Base-by-base conservation (phyloP, 2,888 invertebrate species). In the Drosophila aldrichi region DNA sequence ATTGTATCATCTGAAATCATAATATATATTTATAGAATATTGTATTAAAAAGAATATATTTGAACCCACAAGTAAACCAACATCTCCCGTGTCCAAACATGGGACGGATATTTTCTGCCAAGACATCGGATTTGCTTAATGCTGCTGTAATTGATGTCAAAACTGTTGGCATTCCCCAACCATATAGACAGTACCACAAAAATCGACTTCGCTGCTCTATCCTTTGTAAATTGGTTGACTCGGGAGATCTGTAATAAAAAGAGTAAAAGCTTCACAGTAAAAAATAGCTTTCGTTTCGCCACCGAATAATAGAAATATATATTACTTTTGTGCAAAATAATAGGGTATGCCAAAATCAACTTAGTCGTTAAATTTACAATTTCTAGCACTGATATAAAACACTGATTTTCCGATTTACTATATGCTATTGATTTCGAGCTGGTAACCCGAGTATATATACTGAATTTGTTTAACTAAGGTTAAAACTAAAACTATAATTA, bases 121-220 rank as follows among this genome's bases (percentile, higher is more conserved):
- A 70, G n/a, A 93, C 57, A n/a, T 92, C 92, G 34, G 94, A 94
- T 48, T 92, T 91, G 79, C 95, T 95, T 61, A 95, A 91, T 3
- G 94, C 86, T 58, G 94, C 94, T 64, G 95, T 94, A 9, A 94
- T 89, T 12, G 93, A 77, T 0, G 95, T 95, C 43, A 96, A 90
- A 1, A 94, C 40, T 4, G 95, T 87, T 0, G 96, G 94, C 12
- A 95, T 82, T 5, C 95, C 95, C 96, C 96, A 97, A 2, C 96
- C 96, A 90, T 96, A 96, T 2, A 95, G 49, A 0, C 95, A 95
- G 90, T 96, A 97, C 88, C 94, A 93, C 3, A 95, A 62, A 88
- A 96, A 96, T 68, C 95, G 94, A 2, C 57, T 93, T 92, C 90
- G 81, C 25, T 87, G 84, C 2, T 81, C 82, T 0, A 75, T 70